Evolutionary conservation across 2,888 invertebrate genomes (phyloP), one percentile per base, ranked within the genome.

Genomic region (Seladonia tumulorum): DNA sequence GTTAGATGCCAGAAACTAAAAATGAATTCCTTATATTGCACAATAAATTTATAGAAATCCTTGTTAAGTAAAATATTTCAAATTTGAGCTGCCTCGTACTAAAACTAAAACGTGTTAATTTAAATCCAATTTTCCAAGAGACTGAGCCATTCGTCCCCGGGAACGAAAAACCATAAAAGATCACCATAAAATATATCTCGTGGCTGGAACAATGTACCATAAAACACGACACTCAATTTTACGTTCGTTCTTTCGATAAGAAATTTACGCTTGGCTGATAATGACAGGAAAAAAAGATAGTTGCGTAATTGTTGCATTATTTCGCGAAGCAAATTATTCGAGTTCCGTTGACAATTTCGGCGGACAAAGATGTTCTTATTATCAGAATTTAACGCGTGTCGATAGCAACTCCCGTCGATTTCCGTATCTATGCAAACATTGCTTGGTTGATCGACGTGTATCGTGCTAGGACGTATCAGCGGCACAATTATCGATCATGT

Each of bases 341-440:
- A n/a, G 12, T 25, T 71, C 63, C 16, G 47, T 45, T n/a, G 45
- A 53, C 45, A 29, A 63, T 71, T 53, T 14, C 45, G 18, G 39
- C n/a, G 14, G 16, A 45, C 47, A 29, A 16, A 25, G 39, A 47
- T 71, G 74, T 60, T 76, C 53, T 70, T 5, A 70, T 88, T 79
- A 81, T 81, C 73, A 22, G 29, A 29, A 39, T 77, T 68, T 68
- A 39, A 78, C 79, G 16, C 49, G 49, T 75, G 77, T 35, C 71
- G 72, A 72, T 79, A 68, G 66, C 49, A 77, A 14, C 35, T 85
- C 72, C 45, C 74, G 76, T 80, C 42, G 79, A 73, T 83, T 83
- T 75, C 73, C 79, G 42, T 81, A 83, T 89, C 83, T 80, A 79
- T 73, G 77, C 85, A 81, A 85, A 87, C 78, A 87, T 83, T 77